Evolutionary conservation across 1,140 invertebrate genomes (phyloP), one percentile per base, ranked within the genome.

Genomic region (Phthorimaea operculella): DNA sequence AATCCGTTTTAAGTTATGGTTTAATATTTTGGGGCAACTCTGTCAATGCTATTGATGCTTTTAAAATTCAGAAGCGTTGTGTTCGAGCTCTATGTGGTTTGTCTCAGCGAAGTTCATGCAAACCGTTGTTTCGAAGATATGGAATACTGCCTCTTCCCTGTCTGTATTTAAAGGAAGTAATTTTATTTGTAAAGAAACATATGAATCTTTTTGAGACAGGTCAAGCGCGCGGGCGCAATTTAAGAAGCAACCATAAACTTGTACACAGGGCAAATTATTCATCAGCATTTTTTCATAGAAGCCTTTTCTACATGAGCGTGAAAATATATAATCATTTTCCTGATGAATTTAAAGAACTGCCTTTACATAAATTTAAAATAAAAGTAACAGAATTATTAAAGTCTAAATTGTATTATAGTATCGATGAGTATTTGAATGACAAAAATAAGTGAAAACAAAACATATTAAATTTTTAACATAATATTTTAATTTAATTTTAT

Each of bases 11-110:
- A 4, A 50, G 11, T 12, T 21, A 50, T 15, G 48, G 48, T 50
- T 10, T 50, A 12, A 28, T 50, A 9, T 33, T 50, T 5, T 50
- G 48, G 48, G 48, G 21, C 21, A 50, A 50, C 11, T 50, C 48
- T 28, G 21, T 11, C 4, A 18, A 50, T 28, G 18, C 28, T n/a
- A 10, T 28, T 28, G 15, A 33, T 28, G 48, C 15, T 11, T 50
- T 50, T 14, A 50, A 50, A 33, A 14, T 28, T 21, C 48, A 50
- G 17, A 50, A 50, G 21, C 17, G 21, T 1, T 50, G 48, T 50
- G 21, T 50, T 9, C 8, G 21, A 33, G 48, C 48, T 9, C 17
- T 50, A 1, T 21, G 17, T 6, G 48, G 48, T 12, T 7, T 15
- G 21, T 12, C 18, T 11, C 21, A n/a, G 18, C 10, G 4, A 12